A percentile compares a stretch with the other conserved stretches of the same genome.
phyloP scores from a whole-genome alignment of 1,140 invertebrate genomes.

The Halictus rubicundus region DNA sequence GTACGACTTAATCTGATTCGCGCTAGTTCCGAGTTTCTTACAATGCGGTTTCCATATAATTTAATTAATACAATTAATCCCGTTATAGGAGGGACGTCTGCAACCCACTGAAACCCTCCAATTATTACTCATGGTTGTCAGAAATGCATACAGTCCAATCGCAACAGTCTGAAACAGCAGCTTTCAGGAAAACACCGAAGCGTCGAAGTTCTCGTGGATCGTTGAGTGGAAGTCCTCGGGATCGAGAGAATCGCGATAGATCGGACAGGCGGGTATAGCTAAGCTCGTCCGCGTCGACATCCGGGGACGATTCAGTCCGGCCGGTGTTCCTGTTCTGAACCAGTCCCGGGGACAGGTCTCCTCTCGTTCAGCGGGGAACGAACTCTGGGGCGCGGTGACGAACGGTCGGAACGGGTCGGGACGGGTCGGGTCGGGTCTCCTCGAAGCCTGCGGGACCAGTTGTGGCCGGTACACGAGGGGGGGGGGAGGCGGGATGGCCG shows the following conservation, averaged over 20 bases:
- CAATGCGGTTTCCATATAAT: no score
- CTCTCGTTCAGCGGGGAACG: slow-evolving; percentile 46
- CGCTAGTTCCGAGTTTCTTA: no score
- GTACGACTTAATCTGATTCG: no score
- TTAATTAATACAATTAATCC: no score
- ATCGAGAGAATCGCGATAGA: neutral
- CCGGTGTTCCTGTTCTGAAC: slow-evolving; percentile 53
- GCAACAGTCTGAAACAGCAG: no score
- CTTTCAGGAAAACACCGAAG: no score
- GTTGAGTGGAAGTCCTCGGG: no score
- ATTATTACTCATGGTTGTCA: no score
- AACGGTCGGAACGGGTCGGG: slow-evolving; percentile 30
- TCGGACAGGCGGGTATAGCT: neutral
- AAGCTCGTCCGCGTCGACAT: slow-evolving; percentile 38
- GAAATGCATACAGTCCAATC: no score
- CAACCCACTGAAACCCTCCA: no score
- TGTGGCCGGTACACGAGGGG: slow-evolving; percentile 33
- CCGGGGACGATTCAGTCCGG: slow-evolving; percentile 36
- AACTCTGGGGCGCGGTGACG: slow-evolving; percentile 51
- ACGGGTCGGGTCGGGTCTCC: slow-evolving; percentile 14
- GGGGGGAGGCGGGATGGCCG: neutral
- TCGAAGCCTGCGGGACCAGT: slow-evolving; percentile 57
- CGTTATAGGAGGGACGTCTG: no score
- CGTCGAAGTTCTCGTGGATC: no score
- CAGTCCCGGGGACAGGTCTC: slow-evolving; percentile 45